Conservation (phyloP, 2,888 invertebrate genomes). For the Gandaritis pyraliata region DNA sequence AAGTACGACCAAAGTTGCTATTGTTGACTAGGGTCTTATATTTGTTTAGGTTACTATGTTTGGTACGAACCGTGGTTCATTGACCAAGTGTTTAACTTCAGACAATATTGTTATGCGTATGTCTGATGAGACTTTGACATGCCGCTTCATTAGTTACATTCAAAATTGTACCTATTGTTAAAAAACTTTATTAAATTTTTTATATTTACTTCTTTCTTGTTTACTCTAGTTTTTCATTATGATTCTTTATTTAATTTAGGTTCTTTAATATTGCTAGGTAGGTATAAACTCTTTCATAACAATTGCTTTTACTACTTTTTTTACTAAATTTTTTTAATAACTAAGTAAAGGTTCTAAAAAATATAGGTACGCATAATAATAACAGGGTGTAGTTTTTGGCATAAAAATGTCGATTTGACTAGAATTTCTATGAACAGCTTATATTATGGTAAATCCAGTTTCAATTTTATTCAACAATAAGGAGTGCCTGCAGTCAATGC, state of each 20-base stretch:
- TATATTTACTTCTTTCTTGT: neutral
- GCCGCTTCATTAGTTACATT: slow-evolving; percentile 24
- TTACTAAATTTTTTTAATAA: too few relatives aligned
- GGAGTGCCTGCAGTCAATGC: slow-evolving; percentile 41
- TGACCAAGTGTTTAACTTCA: slow-evolving; percentile 73
- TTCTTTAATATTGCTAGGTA: too few relatives aligned
- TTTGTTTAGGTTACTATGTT: slow-evolving; percentile 80
- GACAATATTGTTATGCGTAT: slow-evolving; percentile 65
- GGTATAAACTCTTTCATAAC: too few relatives aligned
- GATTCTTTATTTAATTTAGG: too few relatives aligned
- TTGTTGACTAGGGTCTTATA: slow-evolving; percentile 69
- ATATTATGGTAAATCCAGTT: too few relatives aligned
- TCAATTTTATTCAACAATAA: neutral
- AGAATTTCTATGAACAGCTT: too few relatives aligned
- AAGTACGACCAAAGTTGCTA: slow-evolving; percentile 47
- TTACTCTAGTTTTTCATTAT: slow-evolving; percentile 17
- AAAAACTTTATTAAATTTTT: too few relatives aligned
- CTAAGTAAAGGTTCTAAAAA: too few relatives aligned
- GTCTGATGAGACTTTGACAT: slow-evolving; percentile 61
- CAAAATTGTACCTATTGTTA: slow-evolving; percentile 1
- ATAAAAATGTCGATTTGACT: too few relatives aligned
- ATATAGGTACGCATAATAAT: too few relatives aligned
- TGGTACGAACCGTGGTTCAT: slow-evolving; percentile 62
- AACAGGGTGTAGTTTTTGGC: too few relatives aligned
- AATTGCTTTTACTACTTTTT: too few relatives aligned